These are phyloP conservation scores for Dasypus novemcinctus DNA, from an alignment of 2,113 vertebrate genomes.

Conservation along the genomic window DNA sequence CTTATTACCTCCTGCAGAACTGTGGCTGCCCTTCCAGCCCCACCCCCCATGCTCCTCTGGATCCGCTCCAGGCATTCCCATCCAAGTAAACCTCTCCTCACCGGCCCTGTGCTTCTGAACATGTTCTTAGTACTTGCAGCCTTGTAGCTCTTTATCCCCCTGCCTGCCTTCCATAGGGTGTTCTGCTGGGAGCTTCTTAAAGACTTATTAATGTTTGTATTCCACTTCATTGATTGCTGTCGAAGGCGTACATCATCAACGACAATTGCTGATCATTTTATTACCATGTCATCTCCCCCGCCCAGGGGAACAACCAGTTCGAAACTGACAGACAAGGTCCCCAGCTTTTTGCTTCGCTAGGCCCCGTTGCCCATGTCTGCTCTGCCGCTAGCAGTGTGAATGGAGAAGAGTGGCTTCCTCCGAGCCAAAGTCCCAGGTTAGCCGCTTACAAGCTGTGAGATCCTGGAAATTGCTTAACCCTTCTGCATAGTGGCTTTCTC, in stretches of 20 bases:
- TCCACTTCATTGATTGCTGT: not conserved
- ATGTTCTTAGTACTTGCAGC: too few relatives aligned
- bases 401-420: fast-evolving
- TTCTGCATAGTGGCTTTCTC: not conserved
- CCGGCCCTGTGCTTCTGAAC: not conserved
- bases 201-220: conserved; percentile 29
- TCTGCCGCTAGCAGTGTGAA: not conserved
- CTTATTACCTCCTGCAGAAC: not conserved
- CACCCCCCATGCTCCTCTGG: not conserved
- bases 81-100: fast-evolving
- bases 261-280: conserved; percentile 22
- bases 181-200: not conserved
- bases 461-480: fast-evolving
- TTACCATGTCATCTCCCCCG: not conserved
- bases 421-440: not conserved
- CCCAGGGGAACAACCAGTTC: not conserved
- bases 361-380: not conserved
- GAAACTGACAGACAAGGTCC: not conserved
- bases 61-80: fast-evolving
- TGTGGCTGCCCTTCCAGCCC: too few relatives aligned
- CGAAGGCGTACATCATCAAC: not conserved
- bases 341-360: not conserved
- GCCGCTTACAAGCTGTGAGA: fast-evolving
- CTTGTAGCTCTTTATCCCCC: not conserved
- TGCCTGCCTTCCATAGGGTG: fast-evolving